Conservation (phyloP, 2,113 vertebrate genomes). For the Rafetus swinhoei region DNA sequence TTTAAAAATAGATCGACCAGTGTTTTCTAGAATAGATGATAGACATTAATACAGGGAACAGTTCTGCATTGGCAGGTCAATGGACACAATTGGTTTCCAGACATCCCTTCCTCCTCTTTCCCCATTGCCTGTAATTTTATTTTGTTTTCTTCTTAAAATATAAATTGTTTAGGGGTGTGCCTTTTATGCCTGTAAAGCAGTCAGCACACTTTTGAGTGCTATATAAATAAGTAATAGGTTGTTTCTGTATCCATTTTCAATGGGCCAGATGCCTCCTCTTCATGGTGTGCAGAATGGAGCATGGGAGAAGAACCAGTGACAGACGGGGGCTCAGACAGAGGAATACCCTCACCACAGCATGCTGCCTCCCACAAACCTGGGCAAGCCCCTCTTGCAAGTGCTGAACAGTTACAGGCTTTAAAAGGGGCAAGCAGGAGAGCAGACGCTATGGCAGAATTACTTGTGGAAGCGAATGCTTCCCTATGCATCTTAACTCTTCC, state of each 20-base stretch:
- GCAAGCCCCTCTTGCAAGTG: not conserved
- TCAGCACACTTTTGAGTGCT: not conserved
- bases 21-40: not conserved
- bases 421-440: not conserved
- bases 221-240: not conserved
- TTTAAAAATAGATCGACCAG: not conserved
- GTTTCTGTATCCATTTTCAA: not conserved
- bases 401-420: not conserved
- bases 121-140: not conserved
- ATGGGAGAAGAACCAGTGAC: not conserved
- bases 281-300: accelerated
- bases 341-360: accelerated
- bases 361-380: not conserved
- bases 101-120: not conserved
- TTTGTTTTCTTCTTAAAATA: not conserved
- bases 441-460: accelerated
- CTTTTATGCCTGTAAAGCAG: not conserved
- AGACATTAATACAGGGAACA: not conserved
- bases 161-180: not conserved
- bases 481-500: accelerated
- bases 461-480: not conserved
- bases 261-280: not conserved
- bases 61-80: not conserved
- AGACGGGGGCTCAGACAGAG: accelerated
- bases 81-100: not conserved